phyloP scores from a whole-genome alignment of 2,888 invertebrate genomes.

The Nephrotoma appendiculata region DNA sequence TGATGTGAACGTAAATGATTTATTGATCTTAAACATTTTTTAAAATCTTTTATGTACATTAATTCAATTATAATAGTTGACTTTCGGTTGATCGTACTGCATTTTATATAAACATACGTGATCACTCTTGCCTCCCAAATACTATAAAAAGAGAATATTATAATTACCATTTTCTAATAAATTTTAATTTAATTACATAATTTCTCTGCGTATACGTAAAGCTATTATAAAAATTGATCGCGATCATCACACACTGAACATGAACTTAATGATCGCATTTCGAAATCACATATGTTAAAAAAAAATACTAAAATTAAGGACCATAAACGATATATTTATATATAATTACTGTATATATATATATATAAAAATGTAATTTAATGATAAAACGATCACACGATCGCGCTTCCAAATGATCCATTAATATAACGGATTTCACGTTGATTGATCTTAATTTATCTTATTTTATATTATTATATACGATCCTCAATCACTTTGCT shows the following conservation, averaged over 20 bases:
- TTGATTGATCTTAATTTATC: background rate
- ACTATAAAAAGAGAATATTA: background rate
- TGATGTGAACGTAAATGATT: background rate
- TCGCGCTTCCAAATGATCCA: background rate
- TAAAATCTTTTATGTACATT: background rate
- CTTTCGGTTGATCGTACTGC: background rate
- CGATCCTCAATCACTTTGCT: background rate
- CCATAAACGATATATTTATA: background rate
- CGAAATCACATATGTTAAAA: background rate
- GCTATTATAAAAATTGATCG: background rate
- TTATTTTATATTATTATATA: background rate
- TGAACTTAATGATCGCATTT: background rate
- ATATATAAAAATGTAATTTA: background rate
- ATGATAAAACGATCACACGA: background rate
- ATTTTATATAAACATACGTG: background rate
- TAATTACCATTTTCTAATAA: background rate
- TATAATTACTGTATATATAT: background rate
- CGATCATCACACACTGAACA: background rate
- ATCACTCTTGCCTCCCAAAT: background rate
- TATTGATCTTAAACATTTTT: background rate
- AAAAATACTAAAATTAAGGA: background rate
- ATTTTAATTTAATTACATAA: background rate
- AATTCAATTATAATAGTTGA: background rate
- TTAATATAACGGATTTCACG: background rate
- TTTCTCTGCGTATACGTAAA: background rate